A percentile compares a stretch with the other conserved stretches of the same genome.
phyloP scores from a whole-genome alignment of 2,113 vertebrate species.

The Sigmodon hispidus region DNA sequence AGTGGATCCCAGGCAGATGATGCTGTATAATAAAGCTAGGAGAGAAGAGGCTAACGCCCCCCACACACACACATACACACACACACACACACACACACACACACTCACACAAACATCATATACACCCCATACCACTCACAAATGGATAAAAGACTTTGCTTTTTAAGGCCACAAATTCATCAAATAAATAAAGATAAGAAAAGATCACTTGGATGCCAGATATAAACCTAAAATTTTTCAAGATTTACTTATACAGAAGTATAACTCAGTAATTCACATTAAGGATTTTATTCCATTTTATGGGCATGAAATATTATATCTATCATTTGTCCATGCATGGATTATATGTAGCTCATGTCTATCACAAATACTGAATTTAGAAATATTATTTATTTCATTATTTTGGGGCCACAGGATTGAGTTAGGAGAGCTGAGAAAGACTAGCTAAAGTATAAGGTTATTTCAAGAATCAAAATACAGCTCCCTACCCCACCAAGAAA shows the following conservation, averaged over 20 bases:
- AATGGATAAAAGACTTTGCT: too few species aligned
- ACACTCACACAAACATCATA: background rate
- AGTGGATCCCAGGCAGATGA: too few species aligned
- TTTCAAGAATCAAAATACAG: background rate
- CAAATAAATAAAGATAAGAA: background rate
- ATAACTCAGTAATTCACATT: background rate
- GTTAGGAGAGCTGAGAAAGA: background rate
- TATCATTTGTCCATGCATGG: background rate
- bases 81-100: background rate
- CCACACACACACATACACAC: too few species aligned
- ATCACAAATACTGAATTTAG: background rate
- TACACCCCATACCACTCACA: background rate
- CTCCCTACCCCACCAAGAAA: too few species aligned
- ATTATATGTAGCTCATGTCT: too few species aligned
- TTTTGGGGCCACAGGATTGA: too few species aligned
- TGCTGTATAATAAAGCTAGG: background rate
- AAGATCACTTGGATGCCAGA: background rate
- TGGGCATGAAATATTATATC: background rate
- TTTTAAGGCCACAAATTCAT: background rate
- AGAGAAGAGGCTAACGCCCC: fast-evolving
- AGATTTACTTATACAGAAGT: background rate
- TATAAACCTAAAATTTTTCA: background rate
- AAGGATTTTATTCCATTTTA: background rate
- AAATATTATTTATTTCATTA: too few species aligned
- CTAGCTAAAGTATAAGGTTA: fast-evolving